Percentiles rank a stretch among this genome's conserved stretches.
Evolutionary conservation across 2,113 vertebrate genomes (phyloP).

Genomic region (Ptychochromis oligacanthus): DNA sequence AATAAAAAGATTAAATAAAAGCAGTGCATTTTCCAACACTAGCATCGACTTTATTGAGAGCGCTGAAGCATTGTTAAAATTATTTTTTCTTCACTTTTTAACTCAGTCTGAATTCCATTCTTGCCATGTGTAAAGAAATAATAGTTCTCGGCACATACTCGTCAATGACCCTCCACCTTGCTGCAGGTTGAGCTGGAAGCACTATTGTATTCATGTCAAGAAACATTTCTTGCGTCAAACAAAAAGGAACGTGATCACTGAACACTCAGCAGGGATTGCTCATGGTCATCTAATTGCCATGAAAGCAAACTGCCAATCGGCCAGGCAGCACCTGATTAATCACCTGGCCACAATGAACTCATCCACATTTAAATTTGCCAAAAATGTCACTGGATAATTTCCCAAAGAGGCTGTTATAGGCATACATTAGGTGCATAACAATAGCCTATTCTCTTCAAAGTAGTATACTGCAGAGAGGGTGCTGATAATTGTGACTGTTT

Average conservation of each 20-base stretch:
- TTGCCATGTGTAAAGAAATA: not conserved
- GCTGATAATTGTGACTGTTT: slow-evolving; percentile 5
- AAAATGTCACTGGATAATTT: slow-evolving; percentile 12
- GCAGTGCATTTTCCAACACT: not conserved
- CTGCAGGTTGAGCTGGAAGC: slow-evolving; percentile 9
- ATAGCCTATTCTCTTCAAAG: not conserved
- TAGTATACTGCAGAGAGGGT: not conserved
- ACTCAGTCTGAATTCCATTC: slow-evolving; percentile 20
- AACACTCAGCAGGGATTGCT: not conserved
- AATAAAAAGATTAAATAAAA: not conserved
- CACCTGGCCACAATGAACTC: slow-evolving; percentile 23
- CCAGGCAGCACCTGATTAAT: slow-evolving; percentile 31
- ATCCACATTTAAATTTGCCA: not conserved
- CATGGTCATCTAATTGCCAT: slow-evolving; percentile 35
- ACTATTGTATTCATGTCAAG: slow-evolving; percentile 9
- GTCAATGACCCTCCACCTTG: slow-evolving; percentile 20
- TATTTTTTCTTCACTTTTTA: not conserved
- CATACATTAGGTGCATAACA: not conserved
- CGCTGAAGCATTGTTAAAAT: not conserved
- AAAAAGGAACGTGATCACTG: not conserved
- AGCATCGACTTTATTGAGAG: not conserved
- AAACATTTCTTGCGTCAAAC: slow-evolving; percentile 13
- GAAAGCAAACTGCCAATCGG: slow-evolving; percentile 36
- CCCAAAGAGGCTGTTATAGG: not conserved
- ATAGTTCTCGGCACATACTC: not conserved